A percentile compares a stretch with the other conserved stretches of the same genome.
Evolutionary conservation across 1,140 invertebrate genomes (phyloP).

Genomic region (Lethocerus indicus): DNA sequence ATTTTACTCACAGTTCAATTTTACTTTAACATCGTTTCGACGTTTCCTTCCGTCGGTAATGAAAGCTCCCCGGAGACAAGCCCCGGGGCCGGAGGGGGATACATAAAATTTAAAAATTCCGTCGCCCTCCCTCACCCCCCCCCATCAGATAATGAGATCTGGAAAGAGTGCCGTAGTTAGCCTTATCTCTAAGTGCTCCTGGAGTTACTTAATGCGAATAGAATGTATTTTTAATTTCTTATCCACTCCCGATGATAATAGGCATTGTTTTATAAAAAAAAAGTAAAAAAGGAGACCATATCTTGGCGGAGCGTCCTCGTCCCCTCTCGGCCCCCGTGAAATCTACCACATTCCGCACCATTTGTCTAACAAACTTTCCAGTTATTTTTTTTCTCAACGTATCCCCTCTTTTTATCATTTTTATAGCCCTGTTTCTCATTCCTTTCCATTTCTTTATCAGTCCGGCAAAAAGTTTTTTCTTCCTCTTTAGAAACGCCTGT

Average conservation of each 20-base stretch:
- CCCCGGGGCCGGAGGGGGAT: too few relatives aligned
- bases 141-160: too few relatives aligned
- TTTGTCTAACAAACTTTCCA: conserved; percentile 16
- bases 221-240: conserved; percentile 17
- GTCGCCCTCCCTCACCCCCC: too few relatives aligned
- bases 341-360: conserved; percentile 14
- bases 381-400: conserved; percentile 1
- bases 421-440: conserved; percentile 14
- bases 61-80: too few relatives aligned
- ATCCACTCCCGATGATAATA: neutral
- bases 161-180: too few relatives aligned
- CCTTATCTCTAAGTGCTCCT: too few relatives aligned
- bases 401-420: conserved; percentile 14
- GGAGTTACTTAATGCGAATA: conserved; percentile 15
- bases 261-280: neutral
- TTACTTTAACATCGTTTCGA: too few relatives aligned
- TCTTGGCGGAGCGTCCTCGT: neutral
- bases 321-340: neutral
- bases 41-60: too few relatives aligned
- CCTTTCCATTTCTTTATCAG: conserved; percentile 14
- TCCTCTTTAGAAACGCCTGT: conserved; percentile 5
- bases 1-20: too few relatives aligned
- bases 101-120: too few relatives aligned
- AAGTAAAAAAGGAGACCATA: neutral
- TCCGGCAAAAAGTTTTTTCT: conserved; percentile 3